phyloP scores from a whole-genome alignment of 2,113 vertebrate genomes.

The Upupa epops region DNA sequence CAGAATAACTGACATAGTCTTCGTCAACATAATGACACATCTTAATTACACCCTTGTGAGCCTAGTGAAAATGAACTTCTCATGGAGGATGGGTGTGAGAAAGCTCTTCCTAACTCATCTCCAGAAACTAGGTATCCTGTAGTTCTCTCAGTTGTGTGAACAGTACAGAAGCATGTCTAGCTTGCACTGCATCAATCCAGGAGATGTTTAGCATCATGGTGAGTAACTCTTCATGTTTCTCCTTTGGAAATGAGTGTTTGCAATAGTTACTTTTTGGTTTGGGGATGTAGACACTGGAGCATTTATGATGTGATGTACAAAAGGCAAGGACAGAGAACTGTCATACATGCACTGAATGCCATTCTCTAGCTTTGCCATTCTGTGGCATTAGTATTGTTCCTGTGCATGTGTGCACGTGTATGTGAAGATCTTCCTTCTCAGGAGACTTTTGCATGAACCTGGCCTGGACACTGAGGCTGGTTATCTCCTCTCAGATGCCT shows the following conservation, averaged over 20 bases:
- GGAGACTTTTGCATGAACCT: background rate
- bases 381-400: background rate
- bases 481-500: background rate
- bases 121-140: background rate
- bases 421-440: background rate
- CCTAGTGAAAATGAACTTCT: background rate
- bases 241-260: background rate
- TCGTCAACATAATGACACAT: background rate
- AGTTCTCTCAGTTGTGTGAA: fast-evolving
- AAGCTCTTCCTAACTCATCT: background rate
- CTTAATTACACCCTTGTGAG: background rate
- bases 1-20: background rate
- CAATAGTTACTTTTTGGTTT: background rate
- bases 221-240: background rate
- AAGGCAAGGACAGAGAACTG: background rate
- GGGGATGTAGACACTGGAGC: background rate
- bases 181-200: background rate
- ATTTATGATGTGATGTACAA: background rate
- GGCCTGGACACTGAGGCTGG: background rate
- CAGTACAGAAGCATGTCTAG: fast-evolving
- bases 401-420: background rate
- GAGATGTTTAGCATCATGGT: background rate
- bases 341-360: background rate
- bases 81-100: background rate
- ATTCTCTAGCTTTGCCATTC: background rate